Evolutionary conservation across 2,113 vertebrate genomes (phyloP).

Genomic region (Tilapia sparmanii): DNA sequence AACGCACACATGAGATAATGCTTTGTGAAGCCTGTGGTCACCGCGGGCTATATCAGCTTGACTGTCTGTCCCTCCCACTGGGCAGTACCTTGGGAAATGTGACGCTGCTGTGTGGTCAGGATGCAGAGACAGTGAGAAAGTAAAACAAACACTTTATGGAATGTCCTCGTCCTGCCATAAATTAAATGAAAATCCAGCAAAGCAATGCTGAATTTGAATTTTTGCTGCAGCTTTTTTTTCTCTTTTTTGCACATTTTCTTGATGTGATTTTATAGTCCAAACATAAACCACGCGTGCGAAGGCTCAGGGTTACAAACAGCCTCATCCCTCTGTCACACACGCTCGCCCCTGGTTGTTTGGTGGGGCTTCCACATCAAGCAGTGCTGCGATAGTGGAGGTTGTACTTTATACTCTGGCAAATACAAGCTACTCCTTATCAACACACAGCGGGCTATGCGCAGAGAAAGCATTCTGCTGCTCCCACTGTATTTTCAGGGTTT

Average conservation of each 20-base stretch:
- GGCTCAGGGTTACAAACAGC: neutral
- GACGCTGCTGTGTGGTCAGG: conserved; percentile 28
- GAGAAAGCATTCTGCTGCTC: neutral
- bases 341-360: neutral
- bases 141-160: conserved; percentile 19
- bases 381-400: conserved; percentile 10
- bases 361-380: conserved; percentile 8
- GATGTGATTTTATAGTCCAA: neutral
- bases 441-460: neutral
- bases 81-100: conserved; percentile 49
- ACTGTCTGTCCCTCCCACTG: conserved; percentile 33
- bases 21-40: conserved; percentile 55
- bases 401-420: conserved; percentile 48
- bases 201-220: neutral
- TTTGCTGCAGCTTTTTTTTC: neutral
- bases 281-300: neutral
- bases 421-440: conserved; percentile 5
- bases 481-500: neutral
- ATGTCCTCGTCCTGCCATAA: neutral
- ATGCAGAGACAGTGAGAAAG: conserved; percentile 22
- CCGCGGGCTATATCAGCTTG: conserved; percentile 45
- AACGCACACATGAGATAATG: conserved; percentile 65
- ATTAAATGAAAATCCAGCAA: neutral
- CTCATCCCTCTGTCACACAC: neutral
- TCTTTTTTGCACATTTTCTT: neutral